phyloP scores from a whole-genome alignment of 2,888 invertebrate species.

The Diadegma fenestrale region DNA sequence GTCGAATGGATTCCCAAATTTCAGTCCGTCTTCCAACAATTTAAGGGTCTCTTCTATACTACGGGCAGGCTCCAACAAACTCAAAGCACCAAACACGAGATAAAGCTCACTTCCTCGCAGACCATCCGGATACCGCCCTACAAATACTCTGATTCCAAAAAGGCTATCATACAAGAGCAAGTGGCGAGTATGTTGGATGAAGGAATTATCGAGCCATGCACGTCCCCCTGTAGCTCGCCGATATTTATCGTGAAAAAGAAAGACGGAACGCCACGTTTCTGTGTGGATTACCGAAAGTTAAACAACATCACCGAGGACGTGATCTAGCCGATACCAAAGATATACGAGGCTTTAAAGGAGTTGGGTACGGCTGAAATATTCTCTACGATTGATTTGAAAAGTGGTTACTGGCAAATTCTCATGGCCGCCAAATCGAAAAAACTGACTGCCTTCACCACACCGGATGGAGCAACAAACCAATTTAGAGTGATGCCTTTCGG shows the following conservation, averaged over 20 bases:
- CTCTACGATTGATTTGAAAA: constrained; percentile 75
- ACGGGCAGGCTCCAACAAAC: neutral
- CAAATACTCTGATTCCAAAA: constrained; percentile 47
- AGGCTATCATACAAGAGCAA: constrained; percentile 55
- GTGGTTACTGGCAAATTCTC: constrained; percentile 78
- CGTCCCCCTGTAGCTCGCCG: constrained; percentile 66
- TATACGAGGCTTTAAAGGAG: constrained; percentile 68
- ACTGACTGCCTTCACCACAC: constrained; percentile 75
- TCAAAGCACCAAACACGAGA: neutral
- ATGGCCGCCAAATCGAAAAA: constrained; percentile 67
- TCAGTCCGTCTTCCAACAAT: neutral
- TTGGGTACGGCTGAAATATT: constrained; percentile 74
- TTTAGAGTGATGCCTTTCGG: constrained; percentile 77
- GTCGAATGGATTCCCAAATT: neutral
- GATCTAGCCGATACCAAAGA: constrained; percentile 50
- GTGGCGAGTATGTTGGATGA: constrained; percentile 66
- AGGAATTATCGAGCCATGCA: constrained; percentile 64
- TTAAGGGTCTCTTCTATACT: neutral
- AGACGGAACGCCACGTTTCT: neutral
- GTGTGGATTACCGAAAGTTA: neutral
- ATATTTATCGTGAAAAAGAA: constrained; percentile 34
- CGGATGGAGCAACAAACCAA: constrained; percentile 73
- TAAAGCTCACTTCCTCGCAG: neutral
- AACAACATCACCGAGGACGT: constrained; percentile 42
- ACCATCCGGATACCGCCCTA: neutral